Evolutionary conservation across 2,113 vertebrate genomes (phyloP).

Genomic region (Trogon melanurus): DNA sequence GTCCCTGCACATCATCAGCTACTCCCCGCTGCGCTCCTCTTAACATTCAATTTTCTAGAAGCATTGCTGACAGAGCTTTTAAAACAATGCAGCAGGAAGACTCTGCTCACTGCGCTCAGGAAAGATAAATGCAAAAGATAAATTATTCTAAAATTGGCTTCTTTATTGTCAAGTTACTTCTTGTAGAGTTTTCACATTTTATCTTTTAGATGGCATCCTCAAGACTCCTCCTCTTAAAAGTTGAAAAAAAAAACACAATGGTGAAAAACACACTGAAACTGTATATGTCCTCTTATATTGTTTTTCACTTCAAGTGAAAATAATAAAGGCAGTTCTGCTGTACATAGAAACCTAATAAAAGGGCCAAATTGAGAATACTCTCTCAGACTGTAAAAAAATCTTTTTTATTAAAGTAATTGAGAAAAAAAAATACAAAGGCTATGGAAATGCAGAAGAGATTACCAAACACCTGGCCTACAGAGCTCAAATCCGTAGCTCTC

Average conservation of each 20-base stretch:
- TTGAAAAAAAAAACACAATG: not conserved
- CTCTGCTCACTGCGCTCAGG: not conserved
- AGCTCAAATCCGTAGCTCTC: constrained; percentile 60
- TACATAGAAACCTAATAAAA: not conserved
- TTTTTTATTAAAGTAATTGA: not conserved
- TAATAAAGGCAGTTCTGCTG: not conserved
- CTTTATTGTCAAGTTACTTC: not conserved
- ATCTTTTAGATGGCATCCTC: not conserved
- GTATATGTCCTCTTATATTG: not conserved
- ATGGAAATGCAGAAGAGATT: constrained; percentile 1
- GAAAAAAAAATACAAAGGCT: not conserved
- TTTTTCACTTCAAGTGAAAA: not conserved
- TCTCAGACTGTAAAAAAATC: not conserved
- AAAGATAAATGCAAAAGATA: not conserved
- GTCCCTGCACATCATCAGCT: not conserved
- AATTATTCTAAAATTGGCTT: not conserved
- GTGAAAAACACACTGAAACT: not conserved
- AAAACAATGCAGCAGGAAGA: not conserved
- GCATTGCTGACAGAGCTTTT: not conserved
- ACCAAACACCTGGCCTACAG: constrained; percentile 25
- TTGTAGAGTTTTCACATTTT: not conserved
- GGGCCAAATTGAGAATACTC: not conserved
- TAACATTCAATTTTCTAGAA: fast-evolving
- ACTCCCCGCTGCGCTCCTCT: not conserved
- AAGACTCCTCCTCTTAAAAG: not conserved